Percentiles rank a stretch among this genome's conserved stretches.
phyloP scores from a whole-genome alignment of 2,113 vertebrate species.

The Gopherus evgoodei region DNA sequence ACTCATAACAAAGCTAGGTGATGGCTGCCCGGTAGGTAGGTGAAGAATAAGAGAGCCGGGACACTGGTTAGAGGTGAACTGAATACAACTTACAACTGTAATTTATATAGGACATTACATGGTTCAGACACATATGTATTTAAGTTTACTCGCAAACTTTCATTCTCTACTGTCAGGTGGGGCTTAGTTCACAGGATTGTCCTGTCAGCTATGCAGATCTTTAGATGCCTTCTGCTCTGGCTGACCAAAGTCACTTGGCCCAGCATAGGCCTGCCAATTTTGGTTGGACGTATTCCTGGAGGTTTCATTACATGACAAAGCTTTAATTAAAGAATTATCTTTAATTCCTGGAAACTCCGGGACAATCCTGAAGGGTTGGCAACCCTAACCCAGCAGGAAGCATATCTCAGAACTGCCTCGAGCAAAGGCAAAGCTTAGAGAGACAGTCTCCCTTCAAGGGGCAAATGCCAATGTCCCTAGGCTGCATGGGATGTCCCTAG shows the following conservation, averaged over 20 bases:
- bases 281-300: neutral
- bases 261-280: neutral
- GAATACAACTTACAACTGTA: conserved; percentile 50
- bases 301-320: neutral
- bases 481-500: neutral
- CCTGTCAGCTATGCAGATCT: conserved; percentile 4
- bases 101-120: neutral
- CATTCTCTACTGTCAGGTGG: conserved; percentile 37
- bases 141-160: neutral
- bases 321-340: neutral
- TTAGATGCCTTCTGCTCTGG: neutral
- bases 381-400: neutral
- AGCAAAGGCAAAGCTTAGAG: neutral
- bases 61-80: neutral
- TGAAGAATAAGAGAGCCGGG: conserved; percentile 32
- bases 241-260: neutral
- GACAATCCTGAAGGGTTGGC: neutral
- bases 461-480: neutral
- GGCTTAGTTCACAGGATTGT: conserved; percentile 57
- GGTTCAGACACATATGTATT: neutral
- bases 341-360: neutral
- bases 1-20: conserved; percentile 22
- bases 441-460: neutral
- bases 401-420: neutral
- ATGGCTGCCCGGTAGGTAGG: conserved; percentile 52